Percentiles rank a stretch among this genome's conserved stretches.
Conservation (phyloP, 2,113 vertebrate species). For the Ginglymostoma cirratum region DNA sequence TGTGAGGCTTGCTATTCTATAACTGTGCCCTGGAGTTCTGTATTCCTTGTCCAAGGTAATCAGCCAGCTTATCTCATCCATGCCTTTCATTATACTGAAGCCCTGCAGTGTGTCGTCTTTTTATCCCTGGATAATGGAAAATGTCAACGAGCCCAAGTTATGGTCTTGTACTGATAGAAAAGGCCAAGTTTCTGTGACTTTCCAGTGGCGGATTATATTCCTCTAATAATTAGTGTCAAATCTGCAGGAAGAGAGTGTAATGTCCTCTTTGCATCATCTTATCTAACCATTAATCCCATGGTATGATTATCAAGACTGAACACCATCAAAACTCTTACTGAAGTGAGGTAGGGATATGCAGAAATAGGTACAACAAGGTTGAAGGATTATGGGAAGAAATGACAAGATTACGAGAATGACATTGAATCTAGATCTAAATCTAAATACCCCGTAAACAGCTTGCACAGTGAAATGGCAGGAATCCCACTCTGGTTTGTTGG, state of each 20-base stretch:
- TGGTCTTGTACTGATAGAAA: not conserved
- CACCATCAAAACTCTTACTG: not conserved
- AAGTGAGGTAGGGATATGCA: not conserved
- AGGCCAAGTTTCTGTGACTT: not conserved
- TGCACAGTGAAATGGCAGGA: not conserved
- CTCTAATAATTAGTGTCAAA: not conserved
- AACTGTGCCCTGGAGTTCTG: not conserved
- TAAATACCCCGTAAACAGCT: not conserved
- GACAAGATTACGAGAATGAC: not conserved
- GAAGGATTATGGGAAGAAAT: not conserved
- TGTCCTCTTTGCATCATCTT: not conserved
- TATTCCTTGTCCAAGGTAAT: not conserved
- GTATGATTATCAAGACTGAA: not conserved
- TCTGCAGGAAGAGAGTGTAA: not conserved
- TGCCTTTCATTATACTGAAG: not conserved
- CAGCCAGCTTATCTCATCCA: not conserved
- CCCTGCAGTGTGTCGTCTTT: not conserved
- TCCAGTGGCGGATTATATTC: not conserved
- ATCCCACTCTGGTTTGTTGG: not conserved
- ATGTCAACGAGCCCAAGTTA: not conserved
- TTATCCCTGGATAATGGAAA: not conserved
- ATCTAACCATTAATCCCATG: not conserved
- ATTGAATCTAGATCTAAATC: not conserved
- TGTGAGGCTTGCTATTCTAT: not conserved
- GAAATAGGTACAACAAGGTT: not conserved